Evolutionary conservation across 2,888 invertebrate genomes (phyloP), one percentile per base, ranked within the genome.

Genomic region (Catocala sponsa): DNA sequence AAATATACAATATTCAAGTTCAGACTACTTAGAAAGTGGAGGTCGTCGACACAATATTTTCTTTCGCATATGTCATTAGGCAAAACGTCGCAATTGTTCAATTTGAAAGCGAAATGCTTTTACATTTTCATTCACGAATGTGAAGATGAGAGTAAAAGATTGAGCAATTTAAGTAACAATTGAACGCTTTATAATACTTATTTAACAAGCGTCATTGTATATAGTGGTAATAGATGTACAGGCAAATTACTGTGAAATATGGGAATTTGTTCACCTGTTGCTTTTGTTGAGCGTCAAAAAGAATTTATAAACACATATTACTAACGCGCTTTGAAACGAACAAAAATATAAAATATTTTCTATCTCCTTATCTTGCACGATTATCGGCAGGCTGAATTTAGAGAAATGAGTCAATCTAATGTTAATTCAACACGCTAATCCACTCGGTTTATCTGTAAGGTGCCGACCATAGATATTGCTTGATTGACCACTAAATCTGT

Each of bases 1-100:
- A 78, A 83, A 83, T 76, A 78, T 76, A 75, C 68, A 76, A 64
- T 68, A 71, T 74, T 70, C 64, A 74, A 82, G 83, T 83, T 82
- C 84, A 85, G 80, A 71, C 83, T 72, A 82, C 65, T 72, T 86
- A 86, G 88, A 88, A 88, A 89, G 90, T 76, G 68, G 80, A 78
- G 86, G 83, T 85, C 85, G 73, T 63, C 81, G 79, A 81, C 80
- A 83, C 85, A 87, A 86, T 82, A 82, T 81, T 83, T 84, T 84
- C 85, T 81, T 85, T 82, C 81, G 82, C 82, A 83, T 77, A 81
- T 81, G 76, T 78, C 82, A 80, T 79, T 79, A 76, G 76, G 74
- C 77, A 78, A 80, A 81, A 79, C 79, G 80, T 82, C 72, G 71
- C 80, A 76, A 86, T 82, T 80, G 84, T 81, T 80, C 77, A 70